Conservation (phyloP, 2,888 invertebrate species). For the Amphipoea lucens region DNA sequence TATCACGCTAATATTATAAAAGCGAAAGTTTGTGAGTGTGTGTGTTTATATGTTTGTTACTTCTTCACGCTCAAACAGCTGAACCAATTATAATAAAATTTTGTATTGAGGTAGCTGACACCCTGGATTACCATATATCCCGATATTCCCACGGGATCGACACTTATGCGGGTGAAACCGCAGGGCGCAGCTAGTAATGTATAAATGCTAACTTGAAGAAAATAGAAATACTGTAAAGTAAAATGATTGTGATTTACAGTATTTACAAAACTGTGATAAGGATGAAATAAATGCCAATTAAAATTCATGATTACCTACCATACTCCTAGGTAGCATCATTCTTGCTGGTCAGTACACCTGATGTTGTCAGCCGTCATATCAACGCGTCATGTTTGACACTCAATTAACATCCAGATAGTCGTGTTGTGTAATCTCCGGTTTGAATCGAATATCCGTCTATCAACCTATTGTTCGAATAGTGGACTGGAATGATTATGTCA, state of each 20-base stretch:
- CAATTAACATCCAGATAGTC: conserved; percentile 5
- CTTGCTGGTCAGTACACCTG: neutral
- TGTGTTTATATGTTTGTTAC: too few relatives aligned
- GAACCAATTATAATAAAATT: too few relatives aligned
- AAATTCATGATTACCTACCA: neutral
- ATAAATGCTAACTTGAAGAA: neutral
- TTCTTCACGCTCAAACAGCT: too few relatives aligned
- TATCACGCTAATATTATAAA: too few relatives aligned
- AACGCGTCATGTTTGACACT: conserved; percentile 5
- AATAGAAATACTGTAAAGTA: neutral
- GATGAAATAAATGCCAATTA: neutral
- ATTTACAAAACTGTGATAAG: neutral
- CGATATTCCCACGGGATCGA: too few relatives aligned
- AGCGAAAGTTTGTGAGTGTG: too few relatives aligned
- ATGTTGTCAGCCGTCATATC: neutral
- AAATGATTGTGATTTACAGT: neutral
- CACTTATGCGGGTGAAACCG: too few relatives aligned
- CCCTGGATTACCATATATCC: too few relatives aligned
- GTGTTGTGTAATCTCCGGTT: conserved; percentile 5
- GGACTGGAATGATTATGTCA: neutral
- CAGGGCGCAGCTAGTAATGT: too few relatives aligned
- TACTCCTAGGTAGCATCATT: neutral
- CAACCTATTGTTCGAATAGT: neutral
- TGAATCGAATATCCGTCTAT: neutral
- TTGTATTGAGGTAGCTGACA: too few relatives aligned